A percentile compares a stretch with the other conserved stretches of the same genome.
Conservation (phyloP, 2,113 vertebrate species). For the Anseranas semipalmata region DNA sequence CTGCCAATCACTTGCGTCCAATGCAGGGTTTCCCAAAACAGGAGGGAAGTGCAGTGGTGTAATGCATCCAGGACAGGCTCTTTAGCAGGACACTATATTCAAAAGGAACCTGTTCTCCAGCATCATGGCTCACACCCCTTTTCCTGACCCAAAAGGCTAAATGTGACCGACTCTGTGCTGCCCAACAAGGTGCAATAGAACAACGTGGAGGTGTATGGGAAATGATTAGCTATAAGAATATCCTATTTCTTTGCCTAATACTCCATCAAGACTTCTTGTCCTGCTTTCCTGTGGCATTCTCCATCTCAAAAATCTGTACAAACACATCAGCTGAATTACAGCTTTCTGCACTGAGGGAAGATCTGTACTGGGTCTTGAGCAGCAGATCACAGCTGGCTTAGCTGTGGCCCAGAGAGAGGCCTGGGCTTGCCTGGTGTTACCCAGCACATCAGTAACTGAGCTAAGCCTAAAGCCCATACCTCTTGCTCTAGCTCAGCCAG, state of each 20-base stretch:
- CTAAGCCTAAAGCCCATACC: not conserved
- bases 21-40: not conserved
- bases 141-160: not conserved
- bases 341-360: not conserved
- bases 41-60: not conserved
- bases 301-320: not conserved
- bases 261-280: not conserved
- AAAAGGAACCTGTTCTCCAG: not conserved
- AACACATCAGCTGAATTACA: not conserved
- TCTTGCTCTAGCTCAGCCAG: not conserved
- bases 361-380: too few species aligned
- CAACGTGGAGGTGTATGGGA: not conserved
- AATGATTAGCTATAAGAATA: not conserved
- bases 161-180: not conserved
- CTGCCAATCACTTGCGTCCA: not conserved
- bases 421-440: fast-evolving
- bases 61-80: not conserved
- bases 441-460: not conserved
- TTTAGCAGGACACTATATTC: not conserved
- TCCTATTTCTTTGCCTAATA: not conserved
- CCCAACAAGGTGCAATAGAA: not conserved
- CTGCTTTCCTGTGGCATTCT: not conserved
- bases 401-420: not conserved
- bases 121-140: not conserved
- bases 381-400: not conserved